Evolutionary conservation across 2,797 vertebrate genomes (phyloP), one percentile per base, ranked within the genome.

Genomic region (Muraenolepis orangiensis): DNA sequence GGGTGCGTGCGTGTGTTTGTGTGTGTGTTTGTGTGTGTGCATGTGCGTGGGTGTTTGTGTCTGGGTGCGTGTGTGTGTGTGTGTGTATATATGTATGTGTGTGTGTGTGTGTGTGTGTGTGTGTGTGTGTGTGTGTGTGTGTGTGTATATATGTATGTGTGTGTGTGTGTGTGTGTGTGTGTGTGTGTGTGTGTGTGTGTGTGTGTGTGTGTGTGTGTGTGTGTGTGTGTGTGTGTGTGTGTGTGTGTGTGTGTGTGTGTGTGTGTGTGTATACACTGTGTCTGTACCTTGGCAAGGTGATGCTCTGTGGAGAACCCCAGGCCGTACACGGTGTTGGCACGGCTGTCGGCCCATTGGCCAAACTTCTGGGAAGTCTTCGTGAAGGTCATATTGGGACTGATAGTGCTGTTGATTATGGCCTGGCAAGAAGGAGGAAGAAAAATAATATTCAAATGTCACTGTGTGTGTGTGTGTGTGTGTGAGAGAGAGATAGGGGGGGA

Each of bases 381-480:
- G 94, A 99, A 99, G 86, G 95, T 96, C 98, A 98, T 99, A 92
- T 98, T 99, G 89, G 98, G 97, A 83, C 96, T 99, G 93, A 99
- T 99, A 87, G 98, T 99, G 94, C 98, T 99, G 92, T 99, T 99
- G 93, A 99, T 99, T 97, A 98, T 99, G 95, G 97, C 97, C 97
- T 99, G 89, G 70, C 88, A 93, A 71, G 85, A 30, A 81, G 67
- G 87, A 68, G 66, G 30, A 29, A 32, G 29, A 20, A 32, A 20
- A 32, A 68, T 20, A 32, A 29, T 1, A 6, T 68, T 29, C 29
- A 68, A 29, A 1, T 23, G 12, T 66, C 51, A 6, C 23, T 34
- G 36, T 38, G 36, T 38, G 36, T 38, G 36, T 38, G 32, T 34
- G 32, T 34, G 32, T 34, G 32, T 34, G 32, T 34, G 32, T 34